phyloP scores from a whole-genome alignment of 2,797 vertebrate genomes.

The Scarus forsteni region DNA sequence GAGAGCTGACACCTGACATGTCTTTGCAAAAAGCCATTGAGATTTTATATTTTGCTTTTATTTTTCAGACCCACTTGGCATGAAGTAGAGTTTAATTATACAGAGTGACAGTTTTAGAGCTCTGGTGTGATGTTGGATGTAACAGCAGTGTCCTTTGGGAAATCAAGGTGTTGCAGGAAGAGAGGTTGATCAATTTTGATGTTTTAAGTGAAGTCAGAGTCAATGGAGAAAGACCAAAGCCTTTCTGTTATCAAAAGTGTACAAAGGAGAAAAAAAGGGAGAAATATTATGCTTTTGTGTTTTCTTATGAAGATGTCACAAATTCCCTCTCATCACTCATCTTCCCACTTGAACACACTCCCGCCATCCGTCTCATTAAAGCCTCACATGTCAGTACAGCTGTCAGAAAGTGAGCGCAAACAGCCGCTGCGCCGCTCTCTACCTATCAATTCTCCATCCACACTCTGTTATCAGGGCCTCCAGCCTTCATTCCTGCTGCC shows the following conservation, averaged over 20 bases:
- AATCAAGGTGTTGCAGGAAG: conserved; percentile 7
- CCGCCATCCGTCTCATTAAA: conserved; percentile 18
- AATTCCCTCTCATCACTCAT: conserved; percentile 19
- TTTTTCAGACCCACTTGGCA: background rate
- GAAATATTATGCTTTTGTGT: background rate
- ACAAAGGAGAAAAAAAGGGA: background rate
- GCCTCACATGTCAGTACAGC: conserved; percentile 13
- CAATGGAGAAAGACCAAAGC: background rate
- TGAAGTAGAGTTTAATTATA: conserved; percentile 9
- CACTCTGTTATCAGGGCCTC: conserved; percentile 54
- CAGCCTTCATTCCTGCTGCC: conserved; percentile 51
- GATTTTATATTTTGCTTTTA: no score
- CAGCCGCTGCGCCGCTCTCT: background rate
- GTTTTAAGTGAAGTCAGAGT: background rate
- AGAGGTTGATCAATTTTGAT: background rate
- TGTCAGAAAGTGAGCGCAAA: conserved; percentile 22
- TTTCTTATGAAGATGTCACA: conserved; percentile 17
- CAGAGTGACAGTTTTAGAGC: conserved; percentile 16
- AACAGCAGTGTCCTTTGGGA: conserved; percentile 29
- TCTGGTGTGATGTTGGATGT: conserved; percentile 17
- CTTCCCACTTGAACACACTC: conserved; percentile 12
- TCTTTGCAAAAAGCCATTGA: no score
- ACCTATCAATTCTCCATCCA: conserved; percentile 28
- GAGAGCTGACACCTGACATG: no score
- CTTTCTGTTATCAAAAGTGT: background rate